These are phyloP conservation scores for Euthynnus affinis DNA, from an alignment of 2,797 vertebrate genomes.

Conservation along the genomic window DNA sequence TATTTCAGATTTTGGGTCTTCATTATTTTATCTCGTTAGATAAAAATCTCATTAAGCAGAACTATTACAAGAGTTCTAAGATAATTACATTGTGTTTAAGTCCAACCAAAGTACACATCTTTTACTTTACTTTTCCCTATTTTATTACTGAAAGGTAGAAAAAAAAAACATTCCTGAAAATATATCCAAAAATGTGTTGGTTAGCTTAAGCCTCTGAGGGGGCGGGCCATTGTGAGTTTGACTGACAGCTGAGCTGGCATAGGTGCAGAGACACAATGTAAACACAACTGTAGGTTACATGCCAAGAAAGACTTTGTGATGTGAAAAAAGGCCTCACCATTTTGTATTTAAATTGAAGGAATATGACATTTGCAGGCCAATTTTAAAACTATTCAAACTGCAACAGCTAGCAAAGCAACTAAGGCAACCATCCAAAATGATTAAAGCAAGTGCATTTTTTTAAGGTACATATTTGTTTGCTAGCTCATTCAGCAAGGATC, in stretches of 20 bases:
- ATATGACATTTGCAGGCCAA: background rate
- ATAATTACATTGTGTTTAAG: background rate
- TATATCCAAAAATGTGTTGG: background rate
- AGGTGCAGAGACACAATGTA: background rate
- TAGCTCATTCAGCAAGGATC: background rate
- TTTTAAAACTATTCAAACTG: background rate
- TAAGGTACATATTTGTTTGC: too few relatives aligned
- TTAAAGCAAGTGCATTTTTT: too few relatives aligned
- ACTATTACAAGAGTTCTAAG: background rate
- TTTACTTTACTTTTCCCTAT: background rate
- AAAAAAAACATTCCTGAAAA: background rate
- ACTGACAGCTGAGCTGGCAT: constrained; percentile 2
- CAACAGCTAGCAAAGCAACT: too few relatives aligned
- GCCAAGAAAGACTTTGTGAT: background rate
- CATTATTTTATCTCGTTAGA: too few relatives aligned
- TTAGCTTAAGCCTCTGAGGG: background rate
- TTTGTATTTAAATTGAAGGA: background rate
- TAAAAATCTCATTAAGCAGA: background rate
- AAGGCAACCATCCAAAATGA: too few relatives aligned
- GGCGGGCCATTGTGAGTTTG: background rate
- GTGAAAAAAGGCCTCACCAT: background rate
- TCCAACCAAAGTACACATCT: background rate
- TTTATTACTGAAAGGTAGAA: background rate
- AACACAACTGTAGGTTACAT: background rate
- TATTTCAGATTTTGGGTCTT: too few relatives aligned